These are phyloP conservation scores for Orchesellides sinensis DNA, from an alignment of 2,888 invertebrate species.

Conservation along the genomic window DNA sequence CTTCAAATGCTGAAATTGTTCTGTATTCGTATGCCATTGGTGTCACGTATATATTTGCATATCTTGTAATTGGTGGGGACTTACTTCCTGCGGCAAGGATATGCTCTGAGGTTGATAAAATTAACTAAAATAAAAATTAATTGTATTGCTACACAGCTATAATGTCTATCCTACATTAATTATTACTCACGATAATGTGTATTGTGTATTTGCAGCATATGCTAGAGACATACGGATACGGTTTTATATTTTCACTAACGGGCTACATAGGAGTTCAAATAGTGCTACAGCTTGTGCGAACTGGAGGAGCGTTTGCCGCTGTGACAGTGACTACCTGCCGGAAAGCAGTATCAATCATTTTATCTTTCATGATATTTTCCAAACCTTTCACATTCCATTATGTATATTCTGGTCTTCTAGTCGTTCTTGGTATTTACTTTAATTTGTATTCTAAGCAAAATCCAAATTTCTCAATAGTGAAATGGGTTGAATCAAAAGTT, in stretches of 20 bases:
- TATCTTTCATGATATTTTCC: conserved; percentile 95
- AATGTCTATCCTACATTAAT: too few relatives aligned
- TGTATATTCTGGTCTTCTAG: conserved; percentile 93
- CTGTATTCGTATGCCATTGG: conserved; percentile 95
- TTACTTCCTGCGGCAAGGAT: conserved; percentile 86
- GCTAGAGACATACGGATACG: conserved; percentile 88
- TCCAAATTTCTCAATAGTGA: conserved; percentile 67
- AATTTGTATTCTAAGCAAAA: conserved; percentile 90
- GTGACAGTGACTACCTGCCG: conserved; percentile 95
- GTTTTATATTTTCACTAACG: conserved; percentile 89
- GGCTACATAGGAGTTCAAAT: conserved; percentile 97
- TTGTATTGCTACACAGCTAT: too few relatives aligned
- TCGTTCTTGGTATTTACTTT: conserved; percentile 94
- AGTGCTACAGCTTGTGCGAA: conserved; percentile 91
- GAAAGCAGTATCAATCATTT: conserved; percentile 93
- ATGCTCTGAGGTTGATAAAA: conserved; percentile 84
- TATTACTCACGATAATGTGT: too few relatives aligned
- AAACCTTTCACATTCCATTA: conserved; percentile 96
- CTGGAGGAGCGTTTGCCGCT: conserved; percentile 93
- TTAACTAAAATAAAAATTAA: conserved; percentile 7
- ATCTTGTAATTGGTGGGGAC: conserved; percentile 86
- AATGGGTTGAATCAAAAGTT: conserved; percentile 78
- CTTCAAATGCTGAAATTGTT: conserved; percentile 93
- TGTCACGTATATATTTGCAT: conserved; percentile 86
- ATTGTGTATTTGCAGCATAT: conserved; percentile 81